A percentile compares a stretch with the other conserved stretches of the same genome.
These are phyloP conservation scores for Rhynchomys soricoides DNA, from an alignment of 2,113 vertebrate species.

Conservation along the genomic window DNA sequence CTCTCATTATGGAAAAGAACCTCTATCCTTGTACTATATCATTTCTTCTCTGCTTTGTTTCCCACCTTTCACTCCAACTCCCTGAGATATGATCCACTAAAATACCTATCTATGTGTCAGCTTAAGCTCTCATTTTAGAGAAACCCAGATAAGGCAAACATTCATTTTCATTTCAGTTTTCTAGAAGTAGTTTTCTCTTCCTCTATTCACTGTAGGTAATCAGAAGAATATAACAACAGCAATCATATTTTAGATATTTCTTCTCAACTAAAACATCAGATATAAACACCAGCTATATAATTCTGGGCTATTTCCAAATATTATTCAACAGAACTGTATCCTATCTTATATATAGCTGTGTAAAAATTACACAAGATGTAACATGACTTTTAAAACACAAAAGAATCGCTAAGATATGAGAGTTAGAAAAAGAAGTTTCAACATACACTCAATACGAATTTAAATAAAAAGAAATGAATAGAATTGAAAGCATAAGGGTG, in stretches of 20 bases:
- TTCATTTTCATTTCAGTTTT: not conserved
- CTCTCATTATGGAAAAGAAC: not conserved
- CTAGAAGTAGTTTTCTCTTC: not conserved
- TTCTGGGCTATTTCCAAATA: not conserved
- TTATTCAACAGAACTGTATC: not conserved
- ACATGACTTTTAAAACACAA: not conserved
- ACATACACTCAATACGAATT: not conserved
- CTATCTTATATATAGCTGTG: not conserved
- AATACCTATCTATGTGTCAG: not conserved
- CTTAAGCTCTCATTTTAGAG: not conserved
- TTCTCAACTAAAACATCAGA: not conserved
- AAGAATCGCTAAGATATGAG: not conserved
- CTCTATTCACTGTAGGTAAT: not conserved
- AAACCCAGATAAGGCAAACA: not conserved
- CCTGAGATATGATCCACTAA: not conserved
- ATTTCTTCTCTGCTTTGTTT: not conserved
- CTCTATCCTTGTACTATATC: not conserved
- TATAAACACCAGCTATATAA: not conserved
- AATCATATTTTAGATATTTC: not conserved
- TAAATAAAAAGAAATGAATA: not conserved
- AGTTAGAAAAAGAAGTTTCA: slow-evolving; percentile 7
- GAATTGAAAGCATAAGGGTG: not conserved
- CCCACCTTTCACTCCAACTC: not conserved
- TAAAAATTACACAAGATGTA: not conserved
- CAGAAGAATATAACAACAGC: not conserved